phyloP scores from a whole-genome alignment of 2,113 vertebrate species.

The Lepidothrix coronata region DNA sequence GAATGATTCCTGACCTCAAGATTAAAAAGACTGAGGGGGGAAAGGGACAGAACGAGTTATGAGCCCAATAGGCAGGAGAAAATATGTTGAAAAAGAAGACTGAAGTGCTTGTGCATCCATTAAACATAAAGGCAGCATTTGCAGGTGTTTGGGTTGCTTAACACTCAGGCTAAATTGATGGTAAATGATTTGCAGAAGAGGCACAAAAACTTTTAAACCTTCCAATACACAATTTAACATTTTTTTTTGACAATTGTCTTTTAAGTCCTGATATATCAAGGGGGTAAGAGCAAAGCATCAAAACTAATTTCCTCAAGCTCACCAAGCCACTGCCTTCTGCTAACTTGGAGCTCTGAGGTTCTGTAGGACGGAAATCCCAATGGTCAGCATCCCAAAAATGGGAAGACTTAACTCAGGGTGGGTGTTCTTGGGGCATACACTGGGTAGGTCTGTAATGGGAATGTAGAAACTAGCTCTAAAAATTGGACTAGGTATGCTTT shows the following conservation, averaged over 20 bases:
- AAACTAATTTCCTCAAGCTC: not conserved
- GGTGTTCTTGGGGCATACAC: too few relatives aligned
- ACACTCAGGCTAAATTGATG: not conserved
- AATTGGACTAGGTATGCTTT: accelerated
- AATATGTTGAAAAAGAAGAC: not conserved
- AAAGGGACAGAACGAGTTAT: not conserved
- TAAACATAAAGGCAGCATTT: not conserved
- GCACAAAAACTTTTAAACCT: not conserved
- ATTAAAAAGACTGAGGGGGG: not conserved
- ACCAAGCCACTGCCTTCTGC: not conserved
- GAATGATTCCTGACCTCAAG: not conserved
- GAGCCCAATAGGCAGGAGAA: not conserved
- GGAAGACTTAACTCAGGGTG: not conserved
- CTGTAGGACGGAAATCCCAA: not conserved
- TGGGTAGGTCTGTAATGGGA: not conserved
- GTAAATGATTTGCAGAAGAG: not conserved
- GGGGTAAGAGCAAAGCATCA: not conserved
- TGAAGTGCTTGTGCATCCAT: not conserved
- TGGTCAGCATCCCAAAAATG: not conserved
- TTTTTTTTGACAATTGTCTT: not conserved
- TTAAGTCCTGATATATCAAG: not conserved
- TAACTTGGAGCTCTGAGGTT: not conserved
- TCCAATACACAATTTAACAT: not conserved
- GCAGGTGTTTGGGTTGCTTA: not conserved
- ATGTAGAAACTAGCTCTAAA: not conserved